phyloP scores from a whole-genome alignment of 2,797 vertebrate species.

The Gobionotothen gibberifrons region DNA sequence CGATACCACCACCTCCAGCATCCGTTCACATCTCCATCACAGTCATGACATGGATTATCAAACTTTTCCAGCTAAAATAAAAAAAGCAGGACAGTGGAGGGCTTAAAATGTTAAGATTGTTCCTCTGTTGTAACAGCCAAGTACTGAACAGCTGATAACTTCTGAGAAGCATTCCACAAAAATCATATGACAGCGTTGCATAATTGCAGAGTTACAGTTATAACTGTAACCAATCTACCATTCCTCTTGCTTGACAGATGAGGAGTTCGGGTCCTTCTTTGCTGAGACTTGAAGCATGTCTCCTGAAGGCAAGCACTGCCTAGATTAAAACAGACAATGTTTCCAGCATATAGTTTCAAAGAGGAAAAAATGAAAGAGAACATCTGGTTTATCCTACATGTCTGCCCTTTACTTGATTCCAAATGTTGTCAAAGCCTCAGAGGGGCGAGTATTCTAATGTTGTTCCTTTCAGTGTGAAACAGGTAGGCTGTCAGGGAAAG shows the following conservation, averaged over 20 bases:
- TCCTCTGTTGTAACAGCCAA: constrained; percentile 19
- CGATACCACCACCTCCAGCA: not conserved
- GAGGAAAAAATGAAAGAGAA: not conserved
- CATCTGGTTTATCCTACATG: not conserved
- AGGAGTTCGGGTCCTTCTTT: not conserved
- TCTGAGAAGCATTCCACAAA: constrained; percentile 34
- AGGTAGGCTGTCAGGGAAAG: not conserved
- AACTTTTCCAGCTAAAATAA: not conserved
- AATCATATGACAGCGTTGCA: constrained; percentile 55
- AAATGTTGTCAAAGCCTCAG: constrained; percentile 30
- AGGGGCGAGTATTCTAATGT: constrained; percentile 8
- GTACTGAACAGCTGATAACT: constrained; percentile 48
- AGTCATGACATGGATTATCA: not conserved
- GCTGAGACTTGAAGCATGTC: constrained; percentile 9
- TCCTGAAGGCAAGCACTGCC: not conserved
- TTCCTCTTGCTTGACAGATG: constrained; percentile 24
- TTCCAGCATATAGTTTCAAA: not conserved
- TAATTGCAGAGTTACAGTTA: constrained; percentile 26
- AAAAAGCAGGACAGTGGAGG: not conserved
- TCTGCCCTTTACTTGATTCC: constrained; percentile 13
- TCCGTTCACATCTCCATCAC: not conserved
- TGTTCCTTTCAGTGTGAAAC: constrained; percentile 28
- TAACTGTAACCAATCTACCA: constrained; percentile 13
- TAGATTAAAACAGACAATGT: constrained; percentile 15
- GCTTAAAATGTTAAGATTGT: constrained; percentile 14